Percentiles rank a stretch among this genome's conserved stretches.
These are phyloP conservation scores for Rousettus madagascariensis DNA, from an alignment of 2,797 vertebrate species.

Conservation along the genomic window DNA sequence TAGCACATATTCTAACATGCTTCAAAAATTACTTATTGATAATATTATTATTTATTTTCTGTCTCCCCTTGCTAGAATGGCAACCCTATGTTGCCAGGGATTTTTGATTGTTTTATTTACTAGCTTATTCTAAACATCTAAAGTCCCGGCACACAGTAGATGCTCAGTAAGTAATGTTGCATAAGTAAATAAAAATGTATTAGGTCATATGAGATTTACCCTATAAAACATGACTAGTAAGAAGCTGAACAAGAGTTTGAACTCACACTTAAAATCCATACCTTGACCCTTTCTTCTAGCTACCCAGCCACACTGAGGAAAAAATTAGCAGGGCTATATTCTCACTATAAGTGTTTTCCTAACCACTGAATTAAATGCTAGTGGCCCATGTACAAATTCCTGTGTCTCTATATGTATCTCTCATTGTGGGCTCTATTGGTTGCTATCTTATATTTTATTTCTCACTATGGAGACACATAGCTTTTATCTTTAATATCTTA, in stretches of 20 bases:
- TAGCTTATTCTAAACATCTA: not conserved
- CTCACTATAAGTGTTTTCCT: not conserved
- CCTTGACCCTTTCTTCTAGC: not conserved
- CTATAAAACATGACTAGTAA: not conserved
- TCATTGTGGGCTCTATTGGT: not conserved
- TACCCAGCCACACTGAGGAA: not conserved
- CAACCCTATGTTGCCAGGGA: not conserved
- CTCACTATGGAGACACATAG: not conserved
- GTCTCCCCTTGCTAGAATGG: not conserved
- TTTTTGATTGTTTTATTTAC: not conserved
- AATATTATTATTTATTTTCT: not conserved
- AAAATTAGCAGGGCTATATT: not conserved
- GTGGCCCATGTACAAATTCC: too few relatives aligned
- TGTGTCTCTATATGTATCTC: not conserved
- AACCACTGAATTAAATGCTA: not conserved
- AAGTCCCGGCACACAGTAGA: not conserved
- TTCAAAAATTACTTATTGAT: not conserved
- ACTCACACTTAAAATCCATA: not conserved
- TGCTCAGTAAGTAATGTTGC: not conserved
- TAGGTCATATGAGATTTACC: not conserved
- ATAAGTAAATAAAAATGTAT: not conserved
- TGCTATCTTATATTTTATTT: not conserved
- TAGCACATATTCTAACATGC: not conserved
- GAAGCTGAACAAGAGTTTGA: not conserved
- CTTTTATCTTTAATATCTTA: constrained; percentile 5